Percentiles rank a stretch among this genome's conserved stretches.
phyloP scores from a whole-genome alignment of 1,140 invertebrate genomes.

The Neodiprion pinetum region DNA sequence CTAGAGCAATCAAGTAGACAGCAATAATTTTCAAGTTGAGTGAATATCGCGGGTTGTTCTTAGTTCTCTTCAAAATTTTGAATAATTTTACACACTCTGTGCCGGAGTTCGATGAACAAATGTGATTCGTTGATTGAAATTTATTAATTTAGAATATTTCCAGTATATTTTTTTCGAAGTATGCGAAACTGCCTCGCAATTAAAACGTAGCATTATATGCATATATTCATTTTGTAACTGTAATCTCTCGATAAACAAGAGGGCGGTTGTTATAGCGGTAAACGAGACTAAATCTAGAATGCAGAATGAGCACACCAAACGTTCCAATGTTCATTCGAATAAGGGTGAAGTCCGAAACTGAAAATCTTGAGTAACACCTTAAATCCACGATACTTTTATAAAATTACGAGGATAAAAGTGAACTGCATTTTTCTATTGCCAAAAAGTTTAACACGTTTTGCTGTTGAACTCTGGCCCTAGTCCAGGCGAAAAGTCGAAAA shows the following conservation, averaged over 20 bases:
- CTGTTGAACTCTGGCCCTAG: neutral
- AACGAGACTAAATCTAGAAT: neutral
- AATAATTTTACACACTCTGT: no score
- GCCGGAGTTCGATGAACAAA: no score
- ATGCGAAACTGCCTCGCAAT: no score
- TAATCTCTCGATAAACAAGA: neutral
- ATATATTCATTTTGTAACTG: neutral
- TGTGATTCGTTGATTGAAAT: no score
- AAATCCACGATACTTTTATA: neutral
- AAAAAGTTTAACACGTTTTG: neutral
- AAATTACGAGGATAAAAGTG: no score
- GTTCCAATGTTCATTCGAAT: neutral
- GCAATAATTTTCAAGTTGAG: neutral
- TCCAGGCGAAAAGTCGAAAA: conserved; percentile 1
- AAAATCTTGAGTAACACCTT: neutral
- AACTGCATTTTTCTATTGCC: no score
- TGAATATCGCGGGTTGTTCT: neutral
- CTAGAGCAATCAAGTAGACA: neutral
- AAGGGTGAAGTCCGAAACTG: neutral
- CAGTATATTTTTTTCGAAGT: no score
- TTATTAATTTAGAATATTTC: no score
- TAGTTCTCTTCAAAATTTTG: neutral
- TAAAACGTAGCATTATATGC: no score
- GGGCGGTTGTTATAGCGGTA: neutral
- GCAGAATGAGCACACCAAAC: neutral